phyloP scores from a whole-genome alignment of 2,888 invertebrate species.

The Lithophane leautieri region DNA sequence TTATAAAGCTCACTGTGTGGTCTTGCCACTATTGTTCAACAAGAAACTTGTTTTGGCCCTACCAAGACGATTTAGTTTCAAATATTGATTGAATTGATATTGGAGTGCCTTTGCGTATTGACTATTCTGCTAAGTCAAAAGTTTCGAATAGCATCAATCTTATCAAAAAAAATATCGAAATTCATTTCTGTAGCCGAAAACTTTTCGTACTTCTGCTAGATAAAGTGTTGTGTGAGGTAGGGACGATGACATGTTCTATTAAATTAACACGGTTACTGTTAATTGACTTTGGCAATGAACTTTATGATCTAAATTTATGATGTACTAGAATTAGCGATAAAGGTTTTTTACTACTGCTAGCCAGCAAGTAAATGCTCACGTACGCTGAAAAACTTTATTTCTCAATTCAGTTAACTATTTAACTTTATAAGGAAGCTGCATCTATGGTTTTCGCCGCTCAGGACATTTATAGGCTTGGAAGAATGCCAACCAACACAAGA shows the following conservation, averaged over 20 bases:
- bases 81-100: conserved; percentile 41
- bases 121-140: conserved; percentile 2
- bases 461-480: conserved; percentile 83
- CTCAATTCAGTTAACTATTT: conserved; percentile 57
- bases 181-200: neutral
- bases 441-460: conserved; percentile 73
- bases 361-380: neutral
- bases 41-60: conserved; percentile 44
- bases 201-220: neutral
- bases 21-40: conserved; percentile 70
- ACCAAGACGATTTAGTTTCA: conserved; percentile 21
- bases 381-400: conserved; percentile 36
- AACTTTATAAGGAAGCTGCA: conserved; percentile 77
- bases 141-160: neutral
- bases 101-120: neutral
- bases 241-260: conserved; percentile 48
- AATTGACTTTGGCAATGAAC: conserved; percentile 75
- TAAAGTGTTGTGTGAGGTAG: conserved; percentile 11
- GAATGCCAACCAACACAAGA: conserved; percentile 77
- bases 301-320: conserved; percentile 65
- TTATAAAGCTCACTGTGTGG: conserved; percentile 68
- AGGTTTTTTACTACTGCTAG: conserved; percentile 16
- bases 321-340: conserved; percentile 43
- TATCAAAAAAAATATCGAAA: neutral
- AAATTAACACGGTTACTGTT: conserved; percentile 66